A percentile compares a stretch with the other conserved stretches of the same genome.
These are phyloP conservation scores for Cotesia chilonis DNA, from an alignment of 1,140 invertebrate genomes.

Conservation along the genomic window DNA sequence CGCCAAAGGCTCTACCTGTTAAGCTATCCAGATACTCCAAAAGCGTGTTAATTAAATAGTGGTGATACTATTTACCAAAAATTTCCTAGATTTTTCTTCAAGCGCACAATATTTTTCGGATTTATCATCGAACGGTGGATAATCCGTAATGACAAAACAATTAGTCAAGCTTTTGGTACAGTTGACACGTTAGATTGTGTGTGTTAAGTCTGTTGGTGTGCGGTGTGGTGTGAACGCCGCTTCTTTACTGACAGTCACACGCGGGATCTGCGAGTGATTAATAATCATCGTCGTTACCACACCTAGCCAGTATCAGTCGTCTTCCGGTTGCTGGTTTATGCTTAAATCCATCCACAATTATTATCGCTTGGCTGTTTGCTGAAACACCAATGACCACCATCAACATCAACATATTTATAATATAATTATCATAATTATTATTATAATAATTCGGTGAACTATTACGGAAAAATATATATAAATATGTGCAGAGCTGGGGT, in stretches of 20 bases:
- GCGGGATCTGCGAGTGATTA: conserved; percentile 63
- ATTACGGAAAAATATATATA: neutral
- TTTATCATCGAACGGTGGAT: conserved; percentile 46
- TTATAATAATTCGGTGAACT: too few species aligned
- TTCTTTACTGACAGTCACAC: conserved; percentile 61
- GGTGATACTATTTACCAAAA: too few species aligned
- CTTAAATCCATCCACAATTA: neutral
- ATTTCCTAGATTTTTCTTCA: too few species aligned
- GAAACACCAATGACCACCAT: too few species aligned
- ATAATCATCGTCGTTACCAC: conserved; percentile 54
- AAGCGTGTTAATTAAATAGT: too few species aligned
- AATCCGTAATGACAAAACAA: conserved; percentile 63
- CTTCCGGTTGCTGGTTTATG: conserved; percentile 31
- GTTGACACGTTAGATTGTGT: too few species aligned
- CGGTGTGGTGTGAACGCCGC: conserved; percentile 31
- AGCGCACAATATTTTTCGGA: too few species aligned
- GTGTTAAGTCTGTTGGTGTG: neutral
- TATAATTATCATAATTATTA: too few species aligned
- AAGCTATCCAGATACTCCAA: too few species aligned
- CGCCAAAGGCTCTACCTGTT: too few species aligned
- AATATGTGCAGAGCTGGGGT: neutral
- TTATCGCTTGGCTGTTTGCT: neutral
- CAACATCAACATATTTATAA: too few species aligned
- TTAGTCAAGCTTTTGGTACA: conserved; percentile 54
- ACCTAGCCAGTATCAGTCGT: conserved; percentile 37